Evolutionary conservation across 2,797 vertebrate species (phyloP).

Genomic region (Rhodeus uyekii): DNA sequence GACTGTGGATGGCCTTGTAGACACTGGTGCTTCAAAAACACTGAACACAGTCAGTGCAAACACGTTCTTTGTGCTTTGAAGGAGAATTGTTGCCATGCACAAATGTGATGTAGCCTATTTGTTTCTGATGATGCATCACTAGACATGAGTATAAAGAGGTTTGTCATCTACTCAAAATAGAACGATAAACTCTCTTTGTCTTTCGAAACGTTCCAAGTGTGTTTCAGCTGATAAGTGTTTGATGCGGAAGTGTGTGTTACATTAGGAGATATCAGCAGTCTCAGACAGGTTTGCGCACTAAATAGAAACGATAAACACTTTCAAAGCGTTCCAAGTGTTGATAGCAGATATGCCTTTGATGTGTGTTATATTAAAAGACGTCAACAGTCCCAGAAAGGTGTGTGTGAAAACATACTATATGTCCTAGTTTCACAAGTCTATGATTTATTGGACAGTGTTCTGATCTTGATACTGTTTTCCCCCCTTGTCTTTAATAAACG

Average conservation of each 20-base stretch:
- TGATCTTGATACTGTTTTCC: not conserved
- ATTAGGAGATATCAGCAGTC: constrained; percentile 2
- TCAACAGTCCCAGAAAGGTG: constrained; percentile 20
- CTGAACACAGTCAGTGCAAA: constrained; percentile 7
- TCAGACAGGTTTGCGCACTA: constrained; percentile 10
- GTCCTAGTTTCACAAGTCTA: not conserved
- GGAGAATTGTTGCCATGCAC: constrained; percentile 16
- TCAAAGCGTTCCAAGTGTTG: constrained; percentile 16
- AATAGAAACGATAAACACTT: constrained; percentile 27
- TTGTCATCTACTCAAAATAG: constrained; percentile 14
- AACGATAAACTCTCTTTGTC: constrained; percentile 22
- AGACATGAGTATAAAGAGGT: constrained; percentile 13
- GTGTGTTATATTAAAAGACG: constrained; percentile 8
- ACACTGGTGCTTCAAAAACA: not conserved
- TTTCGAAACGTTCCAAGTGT: constrained; percentile 25
- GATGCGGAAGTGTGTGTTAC: not conserved
- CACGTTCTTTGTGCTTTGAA: constrained; percentile 6
- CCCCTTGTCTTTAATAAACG: constrained; percentile 11
- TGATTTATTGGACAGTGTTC: not conserved
- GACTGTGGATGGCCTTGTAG: not conserved
- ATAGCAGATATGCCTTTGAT: constrained; percentile 33
- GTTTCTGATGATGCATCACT: not conserved
- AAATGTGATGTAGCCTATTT: constrained; percentile 3
- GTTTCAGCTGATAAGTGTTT: constrained; percentile 28
- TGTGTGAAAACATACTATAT: constrained; percentile 2